Base-by-base conservation (phyloP, 2,113 vertebrate genomes). In the Percina caprodes region DNA sequence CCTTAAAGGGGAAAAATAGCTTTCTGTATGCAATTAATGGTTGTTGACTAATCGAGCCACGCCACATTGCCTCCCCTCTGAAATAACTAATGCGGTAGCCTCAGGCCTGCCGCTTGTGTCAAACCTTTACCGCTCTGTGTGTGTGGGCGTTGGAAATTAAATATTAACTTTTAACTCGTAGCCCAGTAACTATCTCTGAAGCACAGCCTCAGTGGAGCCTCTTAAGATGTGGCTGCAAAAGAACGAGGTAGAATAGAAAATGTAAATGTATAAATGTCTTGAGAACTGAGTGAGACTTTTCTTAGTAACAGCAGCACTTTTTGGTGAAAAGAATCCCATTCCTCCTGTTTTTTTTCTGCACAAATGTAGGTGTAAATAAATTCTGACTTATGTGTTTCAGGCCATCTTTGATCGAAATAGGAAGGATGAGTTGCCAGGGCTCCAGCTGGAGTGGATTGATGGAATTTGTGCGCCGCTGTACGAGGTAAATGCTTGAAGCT, bases 391-490 rank as follows among this genome's bases (percentile, higher is more conserved):
- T 87, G 70, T 79, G 42, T 95, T 94, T 84, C 90, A 99, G 98
- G 98, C 98, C 70, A 99, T 99, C 94, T 99, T 99, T 94, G 98
- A 99, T 94, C 97, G 98, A 79, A 99, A 99, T 94, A 96, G 98
- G 90, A 99, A 99, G 90, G 97, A 99, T 18, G 98, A 99, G 92
- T 94, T 99, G 86, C 98, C 98, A 18, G 95, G 97, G 52, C 85
- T 99, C 77, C 98, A 99, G 86, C 82, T 99, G 52, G 98, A 99
- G 91, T 99, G 98, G 98, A 99, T 99, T 80, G 97, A 99, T 86
- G 96, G 97, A 82, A 99, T 99, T 92, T 99, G 98, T 87, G 88
- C 97, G 70, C 98, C 98, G 61, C 81, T 99, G 74, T 99, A 99
- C 73, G 95, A 99, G 98, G 98, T 99, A 97, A 95, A 70, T 70